These are phyloP conservation scores for Sturnira hondurensis DNA, from an alignment of 2,113 vertebrate species.

Conservation along the genomic window DNA sequence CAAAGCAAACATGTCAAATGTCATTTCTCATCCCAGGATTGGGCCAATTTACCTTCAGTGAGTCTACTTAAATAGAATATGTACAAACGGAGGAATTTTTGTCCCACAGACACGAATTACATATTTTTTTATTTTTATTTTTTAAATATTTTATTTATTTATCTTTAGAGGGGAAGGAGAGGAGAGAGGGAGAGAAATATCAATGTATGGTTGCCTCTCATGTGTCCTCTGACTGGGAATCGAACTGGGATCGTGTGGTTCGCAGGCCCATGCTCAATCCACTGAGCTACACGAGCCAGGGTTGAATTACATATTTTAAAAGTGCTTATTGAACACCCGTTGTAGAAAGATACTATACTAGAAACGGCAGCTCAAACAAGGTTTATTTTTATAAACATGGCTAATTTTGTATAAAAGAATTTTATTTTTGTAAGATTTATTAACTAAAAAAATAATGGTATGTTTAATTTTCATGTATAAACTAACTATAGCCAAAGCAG, in stretches of 20 bases:
- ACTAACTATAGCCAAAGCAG: neutral
- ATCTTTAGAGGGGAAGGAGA: too few species aligned
- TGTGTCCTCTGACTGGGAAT: too few species aligned
- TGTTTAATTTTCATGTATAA: neutral
- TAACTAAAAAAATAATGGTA: neutral
- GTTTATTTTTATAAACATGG: neutral
- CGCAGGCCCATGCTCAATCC: too few species aligned
- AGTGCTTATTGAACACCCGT: constrained; percentile 22
- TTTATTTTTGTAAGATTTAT: neutral
- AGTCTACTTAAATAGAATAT: neutral
- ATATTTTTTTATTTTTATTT: too few species aligned
- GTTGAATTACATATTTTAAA: constrained; percentile 47
- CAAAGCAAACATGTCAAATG: constrained; percentile 22
- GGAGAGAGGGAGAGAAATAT: too few species aligned
- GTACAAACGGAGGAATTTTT: neutral
- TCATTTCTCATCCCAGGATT: neutral
- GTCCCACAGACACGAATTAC: constrained; percentile 2
- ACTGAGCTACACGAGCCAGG: too few species aligned
- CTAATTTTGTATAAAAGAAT: neutral
- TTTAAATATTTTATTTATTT: too few species aligned
- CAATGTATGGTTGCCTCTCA: too few species aligned
- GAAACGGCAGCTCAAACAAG: neutral
- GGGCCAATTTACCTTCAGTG: neutral
- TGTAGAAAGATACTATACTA: constrained; percentile 19
- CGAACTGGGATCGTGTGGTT: too few species aligned